Base-by-base conservation (phyloP, 2,797 vertebrate genomes). In the Molossus molossus region DNA sequence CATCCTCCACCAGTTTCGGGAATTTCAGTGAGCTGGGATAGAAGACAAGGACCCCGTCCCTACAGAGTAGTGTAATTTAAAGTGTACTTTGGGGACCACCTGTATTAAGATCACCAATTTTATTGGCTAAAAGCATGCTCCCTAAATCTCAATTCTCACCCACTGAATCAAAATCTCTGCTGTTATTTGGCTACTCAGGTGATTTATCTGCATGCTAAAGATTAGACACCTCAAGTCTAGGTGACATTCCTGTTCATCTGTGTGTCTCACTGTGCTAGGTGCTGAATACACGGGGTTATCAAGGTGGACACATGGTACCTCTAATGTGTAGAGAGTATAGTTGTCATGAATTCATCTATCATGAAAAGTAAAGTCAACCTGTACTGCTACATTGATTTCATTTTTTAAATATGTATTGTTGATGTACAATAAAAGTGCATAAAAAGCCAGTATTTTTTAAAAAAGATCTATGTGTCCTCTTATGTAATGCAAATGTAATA, bases 141-240 rank as follows among this genome's bases (percentile, higher is more conserved):
- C 27, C 20, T 29, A 79, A 70, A 12, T 53, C 18, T 89, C 53
- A 85, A 55, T 60, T 11, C 48, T 53, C 23, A 87, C 7, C 40
- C 50, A 91, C 1, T 23, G 25, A 92, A 76, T 89, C 20, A 81
- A 92, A 94, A 76, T 87, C 83, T 83, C 17, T 94, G 60, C 69
- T 69, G 53, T 73, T 50, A 62, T 77, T 72, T 48, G 77, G 8
- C n/a, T 23, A 87, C 76, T 79, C 25, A 53, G 40, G 37, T 72
- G 57, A 87, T 45, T 58, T 79, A 25, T 70, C 53, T 58, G 57
- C 40, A 80, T 27, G 40, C 1, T 70, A 50, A 85, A 81, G 12
- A 85, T 70, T 15, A 89, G 85, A 67, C 33, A 72, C 9, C 3
- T 94, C 11, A 75, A 53, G 29, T 69, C 37, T 27, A 58, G 21